Conservation (phyloP, 2,888 invertebrate genomes). For the Pachliopta kotzebuea region DNA sequence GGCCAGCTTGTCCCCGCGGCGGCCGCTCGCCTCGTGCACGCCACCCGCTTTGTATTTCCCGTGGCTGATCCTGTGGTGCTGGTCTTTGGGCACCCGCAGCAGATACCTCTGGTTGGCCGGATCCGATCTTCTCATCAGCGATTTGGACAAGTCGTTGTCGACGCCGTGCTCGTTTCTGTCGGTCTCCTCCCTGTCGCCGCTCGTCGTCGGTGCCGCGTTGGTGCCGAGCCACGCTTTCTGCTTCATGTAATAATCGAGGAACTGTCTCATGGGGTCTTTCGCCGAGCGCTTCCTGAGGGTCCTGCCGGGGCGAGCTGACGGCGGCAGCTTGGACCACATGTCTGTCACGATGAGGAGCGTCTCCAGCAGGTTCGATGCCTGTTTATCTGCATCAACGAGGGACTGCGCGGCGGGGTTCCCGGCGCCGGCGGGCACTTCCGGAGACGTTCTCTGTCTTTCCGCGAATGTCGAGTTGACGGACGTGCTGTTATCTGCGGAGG, state of each 20-base stretch:
- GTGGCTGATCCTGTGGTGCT: constrained; percentile 37
- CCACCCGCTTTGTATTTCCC: constrained; percentile 38
- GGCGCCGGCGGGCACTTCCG: not conserved
- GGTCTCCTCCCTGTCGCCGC: constrained; percentile 27
- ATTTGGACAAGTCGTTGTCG: constrained; percentile 41
- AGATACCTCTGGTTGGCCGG: not conserved
- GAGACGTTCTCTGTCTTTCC: not conserved
- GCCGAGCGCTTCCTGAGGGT: constrained; percentile 46
- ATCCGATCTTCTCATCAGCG: constrained; percentile 39
- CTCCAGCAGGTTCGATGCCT: constrained; percentile 7
- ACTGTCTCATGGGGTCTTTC: constrained; percentile 42
- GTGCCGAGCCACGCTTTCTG: constrained; percentile 57
- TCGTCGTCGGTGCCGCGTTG: constrained; percentile 39
- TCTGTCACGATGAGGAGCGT: constrained; percentile 40
- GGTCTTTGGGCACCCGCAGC: not conserved
- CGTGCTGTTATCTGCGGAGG: not conserved
- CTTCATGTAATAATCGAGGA: constrained; percentile 59
- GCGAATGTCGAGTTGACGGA: not conserved
- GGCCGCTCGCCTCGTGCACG: constrained; percentile 37
- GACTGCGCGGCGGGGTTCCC: not conserved
- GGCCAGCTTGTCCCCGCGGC: constrained; percentile 37
- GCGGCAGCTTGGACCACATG: constrained; percentile 43
- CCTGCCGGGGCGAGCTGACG: constrained; percentile 31
- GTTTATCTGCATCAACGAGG: not conserved
- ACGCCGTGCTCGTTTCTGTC: constrained; percentile 40